Percentiles rank a stretch among this genome's conserved stretches.
phyloP scores from a whole-genome alignment of 2,797 vertebrate species.

The Thripadectes ignobilis region DNA sequence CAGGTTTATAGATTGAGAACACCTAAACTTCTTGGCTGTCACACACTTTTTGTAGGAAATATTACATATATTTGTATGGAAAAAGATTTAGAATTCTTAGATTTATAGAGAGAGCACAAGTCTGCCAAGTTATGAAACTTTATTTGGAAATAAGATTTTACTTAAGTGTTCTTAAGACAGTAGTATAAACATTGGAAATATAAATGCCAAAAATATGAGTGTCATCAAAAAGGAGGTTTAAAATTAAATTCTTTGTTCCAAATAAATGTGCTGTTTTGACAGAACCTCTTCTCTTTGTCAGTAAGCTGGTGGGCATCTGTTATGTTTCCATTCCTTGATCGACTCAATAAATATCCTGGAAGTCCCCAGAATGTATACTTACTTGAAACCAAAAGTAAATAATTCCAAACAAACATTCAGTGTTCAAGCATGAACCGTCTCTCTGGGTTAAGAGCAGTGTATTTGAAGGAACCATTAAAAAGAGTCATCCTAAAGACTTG shows the following conservation, averaged over 20 bases:
- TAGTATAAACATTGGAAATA: constrained; percentile 48
- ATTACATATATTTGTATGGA: constrained; percentile 55
- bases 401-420: background rate
- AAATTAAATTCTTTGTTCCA: constrained; percentile 42
- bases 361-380: background rate
- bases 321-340: constrained; percentile 10
- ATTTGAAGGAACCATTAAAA: background rate
- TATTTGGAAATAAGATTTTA: constrained; percentile 68
- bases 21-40: constrained; percentile 61
- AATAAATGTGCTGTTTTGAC: constrained; percentile 16
- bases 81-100: constrained; percentile 52
- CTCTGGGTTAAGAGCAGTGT: background rate
- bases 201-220: constrained; percentile 41
- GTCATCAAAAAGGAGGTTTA: constrained; percentile 20
- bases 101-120: constrained; percentile 18
- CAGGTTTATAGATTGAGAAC: constrained; percentile 54
- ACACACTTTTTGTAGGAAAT: constrained; percentile 42
- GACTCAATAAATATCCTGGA: background rate
- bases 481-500: background rate
- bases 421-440: background rate
- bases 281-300: background rate
- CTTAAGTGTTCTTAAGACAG: constrained; percentile 36
- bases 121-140: constrained; percentile 65
- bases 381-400: constrained; percentile 10
- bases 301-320: constrained; percentile 14